phyloP scores from a whole-genome alignment of 2,797 vertebrate species.

The Phrynocephalus forsythii region DNA sequence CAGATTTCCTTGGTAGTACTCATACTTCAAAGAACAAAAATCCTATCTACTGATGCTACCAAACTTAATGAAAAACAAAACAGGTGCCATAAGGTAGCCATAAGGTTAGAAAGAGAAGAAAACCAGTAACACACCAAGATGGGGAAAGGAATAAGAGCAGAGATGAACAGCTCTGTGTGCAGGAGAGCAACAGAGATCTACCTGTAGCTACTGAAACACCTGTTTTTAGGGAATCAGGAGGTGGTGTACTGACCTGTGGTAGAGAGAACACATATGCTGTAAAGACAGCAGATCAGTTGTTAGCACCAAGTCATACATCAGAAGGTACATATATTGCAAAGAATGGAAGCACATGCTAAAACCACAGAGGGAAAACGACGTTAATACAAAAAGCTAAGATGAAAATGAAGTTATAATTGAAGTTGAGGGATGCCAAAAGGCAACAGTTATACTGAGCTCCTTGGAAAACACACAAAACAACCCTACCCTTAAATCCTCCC shows the following conservation, averaged over 20 bases:
- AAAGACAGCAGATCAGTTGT: background rate
- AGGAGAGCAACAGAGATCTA: background rate
- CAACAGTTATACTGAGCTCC: background rate
- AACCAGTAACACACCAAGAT: background rate
- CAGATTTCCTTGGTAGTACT: background rate
- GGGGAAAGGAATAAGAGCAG: background rate
- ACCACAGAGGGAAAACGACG: background rate
- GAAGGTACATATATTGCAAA: background rate
- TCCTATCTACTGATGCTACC: background rate
- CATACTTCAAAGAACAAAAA: background rate
- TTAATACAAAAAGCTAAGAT: background rate
- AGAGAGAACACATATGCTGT: background rate
- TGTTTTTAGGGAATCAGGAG: background rate
- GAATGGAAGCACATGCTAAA: background rate
- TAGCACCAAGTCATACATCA: too few relatives aligned
- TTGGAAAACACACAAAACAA: background rate
- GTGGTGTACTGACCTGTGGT: background rate
- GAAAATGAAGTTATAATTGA: background rate
- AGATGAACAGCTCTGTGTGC: background rate
- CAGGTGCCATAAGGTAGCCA: background rate
- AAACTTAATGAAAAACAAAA: background rate
- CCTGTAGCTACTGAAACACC: background rate
- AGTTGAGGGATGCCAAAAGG: background rate
- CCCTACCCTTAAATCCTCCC: background rate
- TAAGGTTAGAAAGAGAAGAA: background rate